Evolutionary conservation across 1,140 invertebrate genomes (phyloP).

Genomic region (Arion vulgaris): DNA sequence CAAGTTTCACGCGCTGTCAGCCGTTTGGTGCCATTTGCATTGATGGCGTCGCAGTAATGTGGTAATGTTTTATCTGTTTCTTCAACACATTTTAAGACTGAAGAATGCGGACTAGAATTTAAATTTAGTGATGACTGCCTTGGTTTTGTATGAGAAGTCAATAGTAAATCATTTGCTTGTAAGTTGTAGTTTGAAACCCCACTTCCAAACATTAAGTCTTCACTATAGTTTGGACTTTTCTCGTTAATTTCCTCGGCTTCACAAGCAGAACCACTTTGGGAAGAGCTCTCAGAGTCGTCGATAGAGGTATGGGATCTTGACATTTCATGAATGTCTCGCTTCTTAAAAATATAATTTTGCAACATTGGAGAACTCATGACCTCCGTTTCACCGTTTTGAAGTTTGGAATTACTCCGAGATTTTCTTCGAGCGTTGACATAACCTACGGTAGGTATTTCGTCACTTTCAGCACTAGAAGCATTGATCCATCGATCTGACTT

Average conservation of each 20-base stretch:
- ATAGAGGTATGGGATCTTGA: background rate
- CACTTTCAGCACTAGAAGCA: background rate
- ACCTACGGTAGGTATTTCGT: background rate
- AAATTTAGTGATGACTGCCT: background rate
- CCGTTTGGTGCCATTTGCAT: background rate
- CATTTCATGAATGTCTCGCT: background rate
- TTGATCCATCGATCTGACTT: background rate
- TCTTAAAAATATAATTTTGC: background rate
- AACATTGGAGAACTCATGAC: background rate
- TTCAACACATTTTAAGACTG: background rate
- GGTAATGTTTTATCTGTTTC: background rate
- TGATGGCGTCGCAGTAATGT: constrained; percentile 1
- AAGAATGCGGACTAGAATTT: background rate
- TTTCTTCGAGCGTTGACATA: background rate
- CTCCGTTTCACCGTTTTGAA: background rate
- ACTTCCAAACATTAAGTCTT: background rate
- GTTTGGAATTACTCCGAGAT: background rate
- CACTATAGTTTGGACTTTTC: background rate
- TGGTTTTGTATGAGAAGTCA: background rate
- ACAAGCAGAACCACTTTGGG: background rate
- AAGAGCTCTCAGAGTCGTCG: background rate
- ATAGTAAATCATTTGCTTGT: background rate
- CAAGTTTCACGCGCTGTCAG: background rate
- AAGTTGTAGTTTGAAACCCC: background rate
- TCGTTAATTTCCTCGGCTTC: background rate